Evolutionary conservation across 2,113 vertebrate species (phyloP), one percentile per base, ranked within the genome.

Genomic region (Notothenia coriiceps): DNA sequence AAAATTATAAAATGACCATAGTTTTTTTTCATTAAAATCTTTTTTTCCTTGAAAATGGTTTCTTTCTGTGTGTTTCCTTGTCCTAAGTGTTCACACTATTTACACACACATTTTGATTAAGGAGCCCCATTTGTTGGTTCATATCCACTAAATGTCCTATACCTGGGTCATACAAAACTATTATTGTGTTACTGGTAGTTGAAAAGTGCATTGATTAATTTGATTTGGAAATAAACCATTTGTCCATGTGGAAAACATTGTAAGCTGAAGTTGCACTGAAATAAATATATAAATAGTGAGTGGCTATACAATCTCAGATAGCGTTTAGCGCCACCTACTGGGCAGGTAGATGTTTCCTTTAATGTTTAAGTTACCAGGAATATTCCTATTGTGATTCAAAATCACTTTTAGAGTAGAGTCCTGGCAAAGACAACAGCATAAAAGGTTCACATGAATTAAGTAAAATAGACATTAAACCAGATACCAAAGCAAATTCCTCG

Each of bases 1-100:
- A 94, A 96, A 94, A 94, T 93, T 95, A 92, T 93, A 95, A 94
- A 94, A 94, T 93, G 90, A 94, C 92, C 95, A 93, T 95, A 92
- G 94, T 88, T 93, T 91, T 86, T 94, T 43, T 43, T 91, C 76
- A 87, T 84, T 88, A 88, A 91, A 91, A 79, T n/a, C 15, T n/a
- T 85, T 84, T 74, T 85, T 86, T 76, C 57, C 66, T 79, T 75
- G 70, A 86, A 72, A 76, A 4, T 0, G 0, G 18, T 43, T 67
- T 59, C 49, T 52, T 40, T 8, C 35, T 40, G 35, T 29, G 74
- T 89, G 70, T 87, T 84, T n/a, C 43, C 35, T 82, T 6, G 5
- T 40, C 35, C 35, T 40, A 6, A 40, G 35, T 40, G 35, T 40
- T 40, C 35, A 40, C 35, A 40, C 35, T 40, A 7, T 40, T 40